Conservation (phyloP, 92 coral and sea anemone species). For the Zoanthus sansibaricus region DNA sequence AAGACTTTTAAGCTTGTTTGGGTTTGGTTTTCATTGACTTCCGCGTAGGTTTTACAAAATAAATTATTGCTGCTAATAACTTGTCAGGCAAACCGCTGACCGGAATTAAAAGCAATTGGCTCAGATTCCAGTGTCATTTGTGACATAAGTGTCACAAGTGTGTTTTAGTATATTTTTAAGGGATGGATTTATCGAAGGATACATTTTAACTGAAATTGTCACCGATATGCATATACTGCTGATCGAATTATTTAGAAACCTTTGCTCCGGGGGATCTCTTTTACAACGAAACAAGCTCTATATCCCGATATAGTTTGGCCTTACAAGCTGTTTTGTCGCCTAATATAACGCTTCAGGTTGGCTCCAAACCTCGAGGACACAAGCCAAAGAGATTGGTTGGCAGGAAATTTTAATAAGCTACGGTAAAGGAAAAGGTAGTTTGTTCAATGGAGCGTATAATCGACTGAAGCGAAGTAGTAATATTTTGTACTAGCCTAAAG, state of each 20-base stretch:
- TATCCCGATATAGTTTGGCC: background rate
- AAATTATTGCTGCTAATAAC: background rate
- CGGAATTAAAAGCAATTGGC: slow-evolving; percentile 16
- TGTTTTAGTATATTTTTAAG: background rate
- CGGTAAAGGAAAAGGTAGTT: background rate
- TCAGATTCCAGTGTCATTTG: slow-evolving; percentile 31
- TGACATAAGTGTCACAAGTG: no score
- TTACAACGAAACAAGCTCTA: background rate
- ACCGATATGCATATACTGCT: background rate
- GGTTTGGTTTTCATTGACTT: no score
- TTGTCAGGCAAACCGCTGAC: slow-evolving; percentile 26
- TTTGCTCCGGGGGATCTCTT: background rate
- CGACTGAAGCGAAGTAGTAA: slow-evolving; percentile 5
- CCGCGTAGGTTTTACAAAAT: background rate
- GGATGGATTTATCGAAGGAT: background rate
- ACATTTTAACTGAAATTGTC: background rate
- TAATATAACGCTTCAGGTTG: slow-evolving; percentile 23
- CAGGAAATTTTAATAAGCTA: background rate
- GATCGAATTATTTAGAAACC: background rate
- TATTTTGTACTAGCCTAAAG: background rate
- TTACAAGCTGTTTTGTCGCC: background rate
- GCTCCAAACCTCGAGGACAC: background rate
- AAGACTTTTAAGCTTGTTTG: no score
- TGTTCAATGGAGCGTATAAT: slow-evolving; percentile 4
- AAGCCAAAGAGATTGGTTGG: background rate